Percentiles rank a stretch among this genome's conserved stretches.
phyloP scores from a whole-genome alignment of 2,797 vertebrate species.

The Cryptoblepharus egeriae region DNA sequence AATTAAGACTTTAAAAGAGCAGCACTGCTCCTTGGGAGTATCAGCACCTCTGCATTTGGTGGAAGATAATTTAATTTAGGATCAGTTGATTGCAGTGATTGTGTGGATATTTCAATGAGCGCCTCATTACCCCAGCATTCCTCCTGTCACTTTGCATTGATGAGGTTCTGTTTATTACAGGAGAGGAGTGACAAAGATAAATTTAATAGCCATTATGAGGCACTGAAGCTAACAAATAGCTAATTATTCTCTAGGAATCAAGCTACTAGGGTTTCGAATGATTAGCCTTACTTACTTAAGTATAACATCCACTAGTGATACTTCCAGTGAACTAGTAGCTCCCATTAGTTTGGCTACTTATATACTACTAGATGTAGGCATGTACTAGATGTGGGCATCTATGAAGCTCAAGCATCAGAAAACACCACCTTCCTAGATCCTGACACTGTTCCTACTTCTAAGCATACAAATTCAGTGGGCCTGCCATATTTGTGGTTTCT shows the following conservation, averaged over 20 bases:
- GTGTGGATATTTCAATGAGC: conserved; percentile 19
- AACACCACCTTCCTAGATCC: too few relatives aligned
- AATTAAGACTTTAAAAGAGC: conserved; percentile 30
- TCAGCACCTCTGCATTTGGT: not conserved
- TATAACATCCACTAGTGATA: not conserved
- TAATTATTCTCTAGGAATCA: not conserved
- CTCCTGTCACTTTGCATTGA: conserved; percentile 15
- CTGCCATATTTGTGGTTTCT: too few relatives aligned
- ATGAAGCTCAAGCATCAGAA: too few relatives aligned
- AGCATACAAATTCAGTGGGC: too few relatives aligned
- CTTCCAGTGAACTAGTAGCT: not conserved
- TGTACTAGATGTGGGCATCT: too few relatives aligned
- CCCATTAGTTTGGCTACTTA: not conserved
- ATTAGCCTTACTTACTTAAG: conserved; percentile 14
- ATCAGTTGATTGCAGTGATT: conserved; percentile 10
- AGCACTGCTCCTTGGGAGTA: conserved; percentile 4
- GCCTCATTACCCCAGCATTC: conserved; percentile 34
- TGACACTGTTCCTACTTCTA: too few relatives aligned
- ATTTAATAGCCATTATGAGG: conserved; percentile 24
- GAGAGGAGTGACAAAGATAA: conserved; percentile 7
- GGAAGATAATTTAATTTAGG: conserved; percentile 42
- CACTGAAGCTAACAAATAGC: conserved; percentile 13
- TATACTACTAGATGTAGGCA: too few relatives aligned
- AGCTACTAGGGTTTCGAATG: not conserved
- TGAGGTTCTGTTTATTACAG: conserved; percentile 15